Evolutionary conservation across 1,140 invertebrate species (phyloP).

Genomic region (Bombus confusus): DNA sequence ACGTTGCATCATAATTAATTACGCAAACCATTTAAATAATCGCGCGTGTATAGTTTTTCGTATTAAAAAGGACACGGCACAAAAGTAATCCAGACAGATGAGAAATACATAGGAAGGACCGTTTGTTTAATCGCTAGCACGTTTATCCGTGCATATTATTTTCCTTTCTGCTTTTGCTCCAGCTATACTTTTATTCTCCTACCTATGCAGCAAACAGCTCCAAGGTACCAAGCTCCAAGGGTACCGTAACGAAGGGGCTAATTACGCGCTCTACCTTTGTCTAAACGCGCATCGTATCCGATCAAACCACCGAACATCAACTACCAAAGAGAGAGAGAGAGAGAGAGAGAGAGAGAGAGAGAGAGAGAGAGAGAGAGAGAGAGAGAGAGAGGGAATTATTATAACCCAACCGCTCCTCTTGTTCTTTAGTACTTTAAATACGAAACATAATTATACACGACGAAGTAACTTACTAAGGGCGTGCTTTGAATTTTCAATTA

Average conservation of each 20-base stretch:
- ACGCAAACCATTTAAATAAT: background rate
- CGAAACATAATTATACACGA: background rate
- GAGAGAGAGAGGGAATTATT: too few relatives aligned
- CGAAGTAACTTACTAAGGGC: background rate
- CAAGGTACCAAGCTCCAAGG: background rate
- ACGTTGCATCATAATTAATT: too few relatives aligned
- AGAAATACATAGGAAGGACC: background rate
- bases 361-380: too few relatives aligned
- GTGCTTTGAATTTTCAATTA: constrained; percentile 26
- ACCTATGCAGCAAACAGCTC: background rate
- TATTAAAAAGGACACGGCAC: background rate
- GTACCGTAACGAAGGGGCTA: background rate
- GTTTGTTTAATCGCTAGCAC: background rate
- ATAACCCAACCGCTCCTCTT: background rate
- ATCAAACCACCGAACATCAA: background rate
- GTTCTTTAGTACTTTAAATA: constrained; percentile 5
- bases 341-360: too few relatives aligned
- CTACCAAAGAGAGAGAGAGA: background rate
- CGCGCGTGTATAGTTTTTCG: background rate
- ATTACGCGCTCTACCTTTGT: background rate
- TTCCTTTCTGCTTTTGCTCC: background rate
- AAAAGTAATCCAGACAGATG: background rate
- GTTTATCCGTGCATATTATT: background rate
- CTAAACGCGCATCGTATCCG: background rate
- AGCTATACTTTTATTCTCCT: background rate